A percentile compares a stretch with the other conserved stretches of the same genome.
These are phyloP conservation scores for Oxyruncus cristatus DNA, from an alignment of 2,113 vertebrate species.

Conservation along the genomic window DNA sequence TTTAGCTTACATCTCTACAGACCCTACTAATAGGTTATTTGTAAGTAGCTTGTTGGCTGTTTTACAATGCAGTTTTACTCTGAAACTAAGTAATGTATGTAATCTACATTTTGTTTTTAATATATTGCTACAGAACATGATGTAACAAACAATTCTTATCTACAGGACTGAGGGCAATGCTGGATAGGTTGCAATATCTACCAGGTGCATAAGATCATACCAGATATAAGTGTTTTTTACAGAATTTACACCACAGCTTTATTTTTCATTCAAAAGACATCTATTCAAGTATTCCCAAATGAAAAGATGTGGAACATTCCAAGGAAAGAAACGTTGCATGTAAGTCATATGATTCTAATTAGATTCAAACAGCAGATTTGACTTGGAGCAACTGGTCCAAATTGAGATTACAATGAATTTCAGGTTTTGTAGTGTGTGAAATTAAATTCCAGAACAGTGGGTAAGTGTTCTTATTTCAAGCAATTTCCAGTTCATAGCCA, in stretches of 20 bases:
- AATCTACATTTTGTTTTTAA: background rate
- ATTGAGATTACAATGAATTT: slow-evolving; percentile 51
- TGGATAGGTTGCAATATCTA: background rate
- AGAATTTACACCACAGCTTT: background rate
- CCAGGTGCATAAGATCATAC: background rate
- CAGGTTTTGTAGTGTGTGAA: slow-evolving; percentile 62
- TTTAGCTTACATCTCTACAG: background rate
- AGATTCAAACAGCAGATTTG: slow-evolving; percentile 56
- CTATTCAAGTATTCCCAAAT: slow-evolving; percentile 1
- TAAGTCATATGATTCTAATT: slow-evolving; percentile 31
- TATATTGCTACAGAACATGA: background rate
- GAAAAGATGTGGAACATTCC: slow-evolving; percentile 16
- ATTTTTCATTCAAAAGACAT: slow-evolving; percentile 5
- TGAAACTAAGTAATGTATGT: background rate
- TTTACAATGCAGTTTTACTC: background rate
- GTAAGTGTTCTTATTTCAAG: slow-evolving; percentile 58
- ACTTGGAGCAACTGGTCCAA: slow-evolving; percentile 49
- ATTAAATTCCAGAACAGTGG: slow-evolving; percentile 54
- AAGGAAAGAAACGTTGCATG: slow-evolving; percentile 22
- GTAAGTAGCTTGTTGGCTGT: background rate
- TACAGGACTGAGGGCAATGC: background rate
- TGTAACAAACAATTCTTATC: background rate
- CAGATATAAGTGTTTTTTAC: background rate
- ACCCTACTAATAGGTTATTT: background rate
- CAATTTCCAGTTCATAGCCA: slow-evolving; percentile 47